Evolutionary conservation across 1,140 invertebrate species (phyloP).

Genomic region (Pseudomyrmex concolor): DNA sequence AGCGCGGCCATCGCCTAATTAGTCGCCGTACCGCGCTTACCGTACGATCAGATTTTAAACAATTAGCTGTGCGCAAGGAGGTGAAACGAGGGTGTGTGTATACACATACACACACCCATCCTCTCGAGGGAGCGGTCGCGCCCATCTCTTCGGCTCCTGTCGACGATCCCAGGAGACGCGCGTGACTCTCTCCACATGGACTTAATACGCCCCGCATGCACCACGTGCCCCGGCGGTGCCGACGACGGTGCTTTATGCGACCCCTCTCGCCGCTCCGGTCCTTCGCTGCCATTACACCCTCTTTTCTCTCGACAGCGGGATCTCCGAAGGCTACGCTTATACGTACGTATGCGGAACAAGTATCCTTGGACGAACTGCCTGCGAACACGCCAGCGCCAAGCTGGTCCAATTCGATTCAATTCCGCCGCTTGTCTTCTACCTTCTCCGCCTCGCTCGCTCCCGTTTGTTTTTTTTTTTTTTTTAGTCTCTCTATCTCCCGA

Average conservation of each 20-base stretch:
- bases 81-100: constrained; percentile 58
- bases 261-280: constrained; percentile 44
- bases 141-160: constrained; percentile 72
- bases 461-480: constrained; percentile 51
- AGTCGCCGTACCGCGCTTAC: constrained; percentile 45
- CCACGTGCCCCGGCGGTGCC: constrained; percentile 64
- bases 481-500: constrained; percentile 68
- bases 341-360: constrained; percentile 74
- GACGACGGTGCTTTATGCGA: constrained; percentile 73
- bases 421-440: constrained; percentile 68
- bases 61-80: constrained; percentile 79
- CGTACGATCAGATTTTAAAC: constrained; percentile 83
- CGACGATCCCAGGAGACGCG: constrained; percentile 79
- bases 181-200: constrained; percentile 80
- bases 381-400: constrained; percentile 79
- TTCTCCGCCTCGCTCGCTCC: constrained; percentile 64
- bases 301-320: constrained; percentile 35
- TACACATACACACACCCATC: constrained; percentile 32
- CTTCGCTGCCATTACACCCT: constrained; percentile 74
- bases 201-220: constrained; percentile 71
- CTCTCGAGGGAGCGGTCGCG: constrained; percentile 79
- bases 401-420: constrained; percentile 83
- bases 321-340: constrained; percentile 73
- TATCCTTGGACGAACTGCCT: constrained; percentile 81
- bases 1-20: constrained; percentile 56